Evolutionary conservation across 2,888 invertebrate species (phyloP).

Genomic region (Rhaphigaster nebulosa): DNA sequence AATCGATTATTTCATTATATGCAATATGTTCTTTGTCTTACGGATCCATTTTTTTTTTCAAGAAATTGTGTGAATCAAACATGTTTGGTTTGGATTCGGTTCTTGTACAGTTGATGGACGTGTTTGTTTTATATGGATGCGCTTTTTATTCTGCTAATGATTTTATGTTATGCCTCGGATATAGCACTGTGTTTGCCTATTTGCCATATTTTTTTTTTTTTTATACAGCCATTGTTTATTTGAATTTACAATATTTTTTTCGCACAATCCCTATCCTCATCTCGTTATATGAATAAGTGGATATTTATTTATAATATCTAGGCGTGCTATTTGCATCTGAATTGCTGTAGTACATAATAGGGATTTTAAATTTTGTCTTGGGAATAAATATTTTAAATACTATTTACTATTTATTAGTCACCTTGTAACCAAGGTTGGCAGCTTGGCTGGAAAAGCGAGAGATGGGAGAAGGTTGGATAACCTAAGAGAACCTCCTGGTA

Average conservation of each 20-base stretch:
- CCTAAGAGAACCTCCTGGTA: too few species aligned
- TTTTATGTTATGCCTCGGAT: too few species aligned
- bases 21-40: not conserved
- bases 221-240: not conserved
- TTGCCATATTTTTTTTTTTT: not conserved
- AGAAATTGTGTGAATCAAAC: not conserved
- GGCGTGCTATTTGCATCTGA: not conserved
- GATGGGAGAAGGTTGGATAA: too few species aligned
- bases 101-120: not conserved
- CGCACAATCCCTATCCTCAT: not conserved
- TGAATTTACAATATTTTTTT: too few species aligned
- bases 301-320: not conserved
- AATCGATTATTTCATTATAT: too few species aligned
- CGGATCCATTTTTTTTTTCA: not conserved
- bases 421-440: too few species aligned
- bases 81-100: not conserved
- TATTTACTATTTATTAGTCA: too few species aligned
- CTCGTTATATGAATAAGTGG: not conserved
- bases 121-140: not conserved
- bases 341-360: too few species aligned
- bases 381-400: too few species aligned
- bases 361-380: too few species aligned
- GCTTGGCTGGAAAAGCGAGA: too few species aligned
- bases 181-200: not conserved
- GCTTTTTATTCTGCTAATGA: too few species aligned